A percentile compares a stretch with the other conserved stretches of the same genome.
These are phyloP conservation scores for Abrostola triplasia DNA, from an alignment of 2,888 invertebrate species.

Conservation along the genomic window DNA sequence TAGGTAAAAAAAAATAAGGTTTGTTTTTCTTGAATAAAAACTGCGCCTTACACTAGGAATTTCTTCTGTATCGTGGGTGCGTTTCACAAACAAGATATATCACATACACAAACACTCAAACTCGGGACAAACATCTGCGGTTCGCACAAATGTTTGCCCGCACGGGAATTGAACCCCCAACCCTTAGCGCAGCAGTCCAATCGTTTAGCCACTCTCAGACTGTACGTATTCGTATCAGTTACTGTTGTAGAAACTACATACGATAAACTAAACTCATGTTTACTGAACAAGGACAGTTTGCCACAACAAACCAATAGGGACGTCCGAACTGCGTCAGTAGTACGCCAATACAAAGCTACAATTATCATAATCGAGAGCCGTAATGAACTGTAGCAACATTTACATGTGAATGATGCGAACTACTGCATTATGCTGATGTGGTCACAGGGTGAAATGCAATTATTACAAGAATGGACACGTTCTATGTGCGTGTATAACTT, in stretches of 20 bases:
- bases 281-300: background rate
- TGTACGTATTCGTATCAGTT: no score
- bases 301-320: background rate
- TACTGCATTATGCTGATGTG: conserved; percentile 26
- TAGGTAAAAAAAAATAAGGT: no score
- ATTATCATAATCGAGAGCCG: conserved; percentile 20
- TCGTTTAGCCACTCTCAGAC: no score
- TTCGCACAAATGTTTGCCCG: no score
- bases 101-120: no score
- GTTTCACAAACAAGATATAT: no score
- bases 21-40: no score
- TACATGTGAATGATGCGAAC: conserved; percentile 32
- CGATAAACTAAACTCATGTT: background rate
- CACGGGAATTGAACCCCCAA: no score
- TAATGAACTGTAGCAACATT: conserved; percentile 27
- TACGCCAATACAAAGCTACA: conserved; percentile 19
- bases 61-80: no score
- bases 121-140: no score
- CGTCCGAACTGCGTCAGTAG: conserved; percentile 9
- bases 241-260: background rate
- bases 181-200: no score
- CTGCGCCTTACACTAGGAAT: no score
- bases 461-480: conserved; percentile 5
- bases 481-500: background rate
- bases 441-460: conserved; percentile 4